phyloP scores from a whole-genome alignment of 2,888 invertebrate species.

The Andrena trimmerana region DNA sequence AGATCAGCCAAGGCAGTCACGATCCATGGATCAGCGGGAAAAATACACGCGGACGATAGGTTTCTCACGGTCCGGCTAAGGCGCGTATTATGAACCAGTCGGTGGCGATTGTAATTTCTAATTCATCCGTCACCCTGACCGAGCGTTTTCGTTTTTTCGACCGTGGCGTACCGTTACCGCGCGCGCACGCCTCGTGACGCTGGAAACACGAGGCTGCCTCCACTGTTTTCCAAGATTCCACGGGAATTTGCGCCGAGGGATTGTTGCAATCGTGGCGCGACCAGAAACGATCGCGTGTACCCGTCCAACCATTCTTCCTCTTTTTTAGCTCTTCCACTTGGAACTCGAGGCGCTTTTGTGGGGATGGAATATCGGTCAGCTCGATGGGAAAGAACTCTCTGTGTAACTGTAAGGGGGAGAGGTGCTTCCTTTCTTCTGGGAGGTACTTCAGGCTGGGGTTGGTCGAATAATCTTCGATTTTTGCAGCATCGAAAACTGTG shows the following conservation, averaged over 20 bases:
- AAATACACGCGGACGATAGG: constrained; percentile 61
- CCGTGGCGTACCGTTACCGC: constrained; percentile 49
- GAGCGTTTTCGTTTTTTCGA: constrained; percentile 20
- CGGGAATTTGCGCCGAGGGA: neutral
- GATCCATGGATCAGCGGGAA: constrained; percentile 62
- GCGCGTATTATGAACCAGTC: constrained; percentile 66
- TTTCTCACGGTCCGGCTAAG: constrained; percentile 79
- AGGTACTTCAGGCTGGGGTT: neutral
- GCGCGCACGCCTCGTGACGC: constrained; percentile 22
- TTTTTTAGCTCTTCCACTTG: neutral
- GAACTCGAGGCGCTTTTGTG: constrained; percentile 1
- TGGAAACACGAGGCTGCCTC: constrained; percentile 20
- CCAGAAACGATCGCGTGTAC: constrained; percentile 45
- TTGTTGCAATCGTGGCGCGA: constrained; percentile 6
- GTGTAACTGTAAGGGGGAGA: neutral
- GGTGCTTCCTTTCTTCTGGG: neutral
- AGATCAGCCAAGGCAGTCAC: constrained; percentile 61
- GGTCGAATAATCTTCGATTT: too few species aligned
- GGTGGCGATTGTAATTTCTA: constrained; percentile 72
- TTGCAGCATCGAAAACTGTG: too few species aligned
- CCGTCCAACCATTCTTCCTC: constrained; percentile 9
- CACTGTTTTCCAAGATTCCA: constrained; percentile 41
- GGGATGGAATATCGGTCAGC: constrained; percentile 22
- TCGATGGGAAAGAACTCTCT: constrained; percentile 19
- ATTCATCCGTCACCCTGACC: constrained; percentile 53